phyloP scores from a whole-genome alignment of 2,797 vertebrate species.

The Sebastes dallii region DNA sequence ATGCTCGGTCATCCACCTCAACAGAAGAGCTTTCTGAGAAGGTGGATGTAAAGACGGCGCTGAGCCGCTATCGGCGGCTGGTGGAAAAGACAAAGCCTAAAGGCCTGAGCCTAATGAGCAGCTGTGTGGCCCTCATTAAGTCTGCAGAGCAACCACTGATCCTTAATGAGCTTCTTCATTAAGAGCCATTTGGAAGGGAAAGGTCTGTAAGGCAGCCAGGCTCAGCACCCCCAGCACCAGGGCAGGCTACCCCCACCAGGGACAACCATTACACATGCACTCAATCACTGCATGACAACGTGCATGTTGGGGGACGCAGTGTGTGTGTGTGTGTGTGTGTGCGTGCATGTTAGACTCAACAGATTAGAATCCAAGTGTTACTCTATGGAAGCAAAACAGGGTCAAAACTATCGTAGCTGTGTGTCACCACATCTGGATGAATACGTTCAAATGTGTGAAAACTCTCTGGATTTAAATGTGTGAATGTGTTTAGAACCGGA shows the following conservation, averaged over 20 bases:
- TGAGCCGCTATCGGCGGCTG: constrained; percentile 34
- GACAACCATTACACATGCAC: constrained; percentile 24
- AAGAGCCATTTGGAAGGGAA: constrained; percentile 59
- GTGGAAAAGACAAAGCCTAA: constrained; percentile 58
- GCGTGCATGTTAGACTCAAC: neutral
- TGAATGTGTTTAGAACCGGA: too few species aligned
- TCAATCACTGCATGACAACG: constrained; percentile 1
- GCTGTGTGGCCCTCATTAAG: constrained; percentile 69
- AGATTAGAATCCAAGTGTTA: too few species aligned
- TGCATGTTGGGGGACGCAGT: neutral
- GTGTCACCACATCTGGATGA: too few species aligned
- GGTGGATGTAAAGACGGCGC: constrained; percentile 31
- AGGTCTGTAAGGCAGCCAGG: constrained; percentile 16
- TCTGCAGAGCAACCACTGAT: constrained; percentile 47
- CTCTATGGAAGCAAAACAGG: too few species aligned
- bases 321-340: too few species aligned
- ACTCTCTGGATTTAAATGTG: too few species aligned
- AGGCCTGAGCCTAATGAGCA: constrained; percentile 64
- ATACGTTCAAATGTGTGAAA: too few species aligned
- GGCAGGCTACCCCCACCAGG: constrained; percentile 24
- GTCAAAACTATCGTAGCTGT: too few species aligned
- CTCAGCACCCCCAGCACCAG: constrained; percentile 28
- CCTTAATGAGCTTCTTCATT: constrained; percentile 74
- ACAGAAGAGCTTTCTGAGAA: constrained; percentile 3
- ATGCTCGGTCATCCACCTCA: constrained; percentile 3